A percentile compares a stretch with the other conserved stretches of the same genome.
Conservation (phyloP, 2,888 invertebrate genomes). For the Amiota minor region DNA sequence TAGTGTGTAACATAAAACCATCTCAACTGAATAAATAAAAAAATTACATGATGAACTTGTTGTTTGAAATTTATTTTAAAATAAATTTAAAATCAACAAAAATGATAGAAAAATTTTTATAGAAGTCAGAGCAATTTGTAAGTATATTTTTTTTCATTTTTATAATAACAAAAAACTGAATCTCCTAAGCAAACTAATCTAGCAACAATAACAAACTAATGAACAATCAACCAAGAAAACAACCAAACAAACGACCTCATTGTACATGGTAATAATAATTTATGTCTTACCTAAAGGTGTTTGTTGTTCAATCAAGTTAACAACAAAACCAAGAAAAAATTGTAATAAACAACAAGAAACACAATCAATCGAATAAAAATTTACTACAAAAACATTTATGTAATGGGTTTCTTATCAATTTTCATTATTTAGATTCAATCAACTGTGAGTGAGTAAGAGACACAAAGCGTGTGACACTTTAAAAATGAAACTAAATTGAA, state of each 20-base stretch:
- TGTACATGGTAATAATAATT: neutral
- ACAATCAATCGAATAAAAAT: conserved; percentile 16
- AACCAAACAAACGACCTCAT: conserved; percentile 5
- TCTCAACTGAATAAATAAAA: neutral
- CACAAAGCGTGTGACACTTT: no score
- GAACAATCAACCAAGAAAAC: neutral
- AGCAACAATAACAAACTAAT: no score
- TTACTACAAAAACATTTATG: conserved; percentile 45
- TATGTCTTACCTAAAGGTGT: conserved; percentile 34
- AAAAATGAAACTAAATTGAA: no score
- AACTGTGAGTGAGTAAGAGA: no score
- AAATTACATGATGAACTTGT: conserved; percentile 2
- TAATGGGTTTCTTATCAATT: conserved; percentile 52
- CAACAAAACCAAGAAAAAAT: conserved; percentile 27
- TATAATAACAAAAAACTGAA: no score
- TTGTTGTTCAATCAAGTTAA: conserved; percentile 35
- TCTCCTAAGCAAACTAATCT: no score
- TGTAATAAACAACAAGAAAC: conserved; percentile 41
- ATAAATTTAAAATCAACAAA: neutral
- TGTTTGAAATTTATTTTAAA: conserved; percentile 2
- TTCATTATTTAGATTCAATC: neutral
- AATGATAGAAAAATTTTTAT: neutral
- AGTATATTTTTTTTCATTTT: neutral
- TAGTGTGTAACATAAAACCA: no score
- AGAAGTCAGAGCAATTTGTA: neutral